Evolutionary conservation across 1,140 invertebrate genomes (phyloP).

Genomic region (Pogonus chalceus): DNA sequence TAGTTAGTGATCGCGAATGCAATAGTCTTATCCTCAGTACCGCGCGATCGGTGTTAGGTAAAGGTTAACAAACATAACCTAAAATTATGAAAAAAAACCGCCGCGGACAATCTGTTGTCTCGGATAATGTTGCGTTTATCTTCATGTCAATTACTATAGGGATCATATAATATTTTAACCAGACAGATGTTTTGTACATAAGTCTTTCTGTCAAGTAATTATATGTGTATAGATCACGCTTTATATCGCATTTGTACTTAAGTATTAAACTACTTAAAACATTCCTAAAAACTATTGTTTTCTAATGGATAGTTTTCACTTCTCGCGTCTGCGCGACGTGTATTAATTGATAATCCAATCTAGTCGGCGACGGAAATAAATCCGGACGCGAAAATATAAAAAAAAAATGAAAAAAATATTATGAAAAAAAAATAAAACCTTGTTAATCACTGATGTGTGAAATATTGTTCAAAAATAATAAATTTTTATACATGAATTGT

Average conservation of each 20-base stretch:
- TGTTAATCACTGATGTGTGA: slow-evolving; percentile 3
- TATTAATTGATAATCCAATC: slow-evolving; percentile 2
- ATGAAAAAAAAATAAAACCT: background rate
- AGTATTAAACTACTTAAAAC: background rate
- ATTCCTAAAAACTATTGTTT: slow-evolving; percentile 3
- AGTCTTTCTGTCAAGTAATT: slow-evolving; percentile 10
- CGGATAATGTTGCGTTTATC: slow-evolving; percentile 32
- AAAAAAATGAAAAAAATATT: background rate
- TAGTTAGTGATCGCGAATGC: slow-evolving; percentile 29
- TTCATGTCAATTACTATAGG: slow-evolving; percentile 39
- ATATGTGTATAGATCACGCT: slow-evolving; percentile 2
- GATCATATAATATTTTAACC: slow-evolving; percentile 35
- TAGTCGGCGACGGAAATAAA: background rate
- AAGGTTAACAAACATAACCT: no score
- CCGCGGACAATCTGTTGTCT: background rate
- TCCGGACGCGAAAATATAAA: background rate
- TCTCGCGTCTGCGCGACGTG: background rate
- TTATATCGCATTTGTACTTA: slow-evolving; percentile 5
- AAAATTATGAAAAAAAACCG: no score
- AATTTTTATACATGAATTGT: slow-evolving; percentile 25
- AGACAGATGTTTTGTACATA: slow-evolving; percentile 29
- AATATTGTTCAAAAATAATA: slow-evolving; percentile 22
- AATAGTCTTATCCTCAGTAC: slow-evolving; percentile 14
- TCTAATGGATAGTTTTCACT: background rate
- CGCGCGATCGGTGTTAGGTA: background rate